Conservation (phyloP, 2,113 vertebrate genomes). For the Grammomys dolichurus region DNA sequence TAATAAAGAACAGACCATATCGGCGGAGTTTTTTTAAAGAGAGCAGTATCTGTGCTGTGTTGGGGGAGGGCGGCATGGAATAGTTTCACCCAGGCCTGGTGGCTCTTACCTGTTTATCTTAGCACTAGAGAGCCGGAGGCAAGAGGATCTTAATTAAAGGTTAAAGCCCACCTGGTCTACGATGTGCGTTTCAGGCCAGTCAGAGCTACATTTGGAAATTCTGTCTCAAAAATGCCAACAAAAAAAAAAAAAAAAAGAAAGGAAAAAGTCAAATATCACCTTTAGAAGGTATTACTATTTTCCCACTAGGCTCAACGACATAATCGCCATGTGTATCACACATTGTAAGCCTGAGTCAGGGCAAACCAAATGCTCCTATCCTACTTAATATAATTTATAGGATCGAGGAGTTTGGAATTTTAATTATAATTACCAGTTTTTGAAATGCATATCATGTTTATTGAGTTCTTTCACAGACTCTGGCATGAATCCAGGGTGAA, state of each 20-base stretch:
- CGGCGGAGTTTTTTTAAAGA: not conserved
- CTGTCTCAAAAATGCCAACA: not conserved
- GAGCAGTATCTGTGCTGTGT: not conserved
- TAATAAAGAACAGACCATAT: not conserved
- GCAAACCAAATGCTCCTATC: conserved; percentile 30
- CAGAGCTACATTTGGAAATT: not conserved
- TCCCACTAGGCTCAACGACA: not conserved
- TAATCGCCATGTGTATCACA: not conserved
- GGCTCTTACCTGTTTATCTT: not conserved
- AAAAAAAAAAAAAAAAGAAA: not conserved
- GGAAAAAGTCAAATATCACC: not conserved
- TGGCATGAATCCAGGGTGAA: conserved; percentile 64
- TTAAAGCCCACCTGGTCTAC: not conserved
- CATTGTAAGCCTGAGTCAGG: not conserved
- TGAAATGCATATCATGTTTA: conserved; percentile 71
- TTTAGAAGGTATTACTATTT: not conserved
- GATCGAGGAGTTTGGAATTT: conserved; percentile 58
- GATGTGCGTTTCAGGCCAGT: not conserved
- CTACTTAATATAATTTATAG: conserved; percentile 49
- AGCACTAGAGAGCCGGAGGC: not conserved
- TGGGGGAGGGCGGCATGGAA: not conserved
- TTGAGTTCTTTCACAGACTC: conserved; percentile 61
- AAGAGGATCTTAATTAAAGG: not conserved
- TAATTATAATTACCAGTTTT: conserved; percentile 67
- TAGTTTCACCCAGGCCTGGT: not conserved